Percentiles rank a stretch among this genome's conserved stretches.
phyloP scores from a whole-genome alignment of 2,113 vertebrate species.

The Cervus canadensis region DNA sequence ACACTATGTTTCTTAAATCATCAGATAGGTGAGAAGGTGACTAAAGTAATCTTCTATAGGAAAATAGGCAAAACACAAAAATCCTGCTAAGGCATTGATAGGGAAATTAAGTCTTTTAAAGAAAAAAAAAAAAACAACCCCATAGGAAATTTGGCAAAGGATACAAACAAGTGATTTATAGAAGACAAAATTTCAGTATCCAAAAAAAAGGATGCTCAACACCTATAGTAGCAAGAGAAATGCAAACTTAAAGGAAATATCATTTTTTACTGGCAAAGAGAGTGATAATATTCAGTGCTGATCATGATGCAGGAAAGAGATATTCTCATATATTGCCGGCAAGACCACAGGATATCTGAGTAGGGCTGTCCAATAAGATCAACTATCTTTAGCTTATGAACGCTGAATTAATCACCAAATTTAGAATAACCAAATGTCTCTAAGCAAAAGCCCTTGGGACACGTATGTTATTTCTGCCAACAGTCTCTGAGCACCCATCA shows the following conservation, averaged over 20 bases:
- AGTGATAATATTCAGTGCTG: background rate
- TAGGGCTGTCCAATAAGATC: background rate
- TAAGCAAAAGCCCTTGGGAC: background rate
- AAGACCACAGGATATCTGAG: background rate
- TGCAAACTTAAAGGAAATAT: background rate
- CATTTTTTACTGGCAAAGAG: background rate
- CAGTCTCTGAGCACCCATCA: background rate
- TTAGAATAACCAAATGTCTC: background rate
- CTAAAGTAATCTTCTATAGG: background rate
- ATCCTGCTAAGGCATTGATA: background rate
- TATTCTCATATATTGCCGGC: background rate
- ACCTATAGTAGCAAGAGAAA: background rate
- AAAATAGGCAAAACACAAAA: background rate
- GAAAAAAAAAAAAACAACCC: background rate
- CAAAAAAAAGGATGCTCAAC: background rate
- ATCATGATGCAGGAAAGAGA: background rate
- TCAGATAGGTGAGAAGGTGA: background rate
- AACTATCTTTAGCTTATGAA: background rate
- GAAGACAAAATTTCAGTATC: background rate
- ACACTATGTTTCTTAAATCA: background rate
- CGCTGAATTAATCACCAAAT: background rate
- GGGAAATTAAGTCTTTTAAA: background rate
- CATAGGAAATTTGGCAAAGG: background rate
- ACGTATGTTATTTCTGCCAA: background rate
- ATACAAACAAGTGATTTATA: background rate